These are phyloP conservation scores for Thumatha senex DNA, from an alignment of 2,888 invertebrate species.

Conservation along the genomic window DNA sequence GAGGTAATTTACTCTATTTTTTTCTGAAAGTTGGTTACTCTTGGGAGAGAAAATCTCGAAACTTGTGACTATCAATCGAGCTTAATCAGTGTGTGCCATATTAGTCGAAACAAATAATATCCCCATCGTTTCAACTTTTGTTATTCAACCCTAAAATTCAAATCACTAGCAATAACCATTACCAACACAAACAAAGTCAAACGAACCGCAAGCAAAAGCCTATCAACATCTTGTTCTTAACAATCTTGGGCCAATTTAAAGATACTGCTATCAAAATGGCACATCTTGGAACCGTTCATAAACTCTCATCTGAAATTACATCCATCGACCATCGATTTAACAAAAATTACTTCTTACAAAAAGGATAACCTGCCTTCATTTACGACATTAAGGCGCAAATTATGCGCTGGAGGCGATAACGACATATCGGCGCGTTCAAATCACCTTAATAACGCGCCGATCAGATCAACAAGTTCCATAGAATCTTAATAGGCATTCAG, in stretches of 20 bases:
- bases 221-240: not conserved
- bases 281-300: conserved; percentile 2
- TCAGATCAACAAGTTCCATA: conserved; percentile 45
- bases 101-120: too few relatives aligned
- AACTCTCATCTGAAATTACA: conserved; percentile 28
- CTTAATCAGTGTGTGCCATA: too few relatives aligned
- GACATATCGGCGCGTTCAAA: conserved; percentile 56
- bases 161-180: too few relatives aligned
- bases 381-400: conserved; percentile 58
- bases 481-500: conserved; percentile 24
- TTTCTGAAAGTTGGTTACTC: too few relatives aligned
- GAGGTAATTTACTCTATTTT: too few relatives aligned
- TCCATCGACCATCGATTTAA: conserved; percentile 18
- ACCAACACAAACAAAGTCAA: not conserved
- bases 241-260: not conserved
- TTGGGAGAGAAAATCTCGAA: too few relatives aligned
- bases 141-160: too few relatives aligned
- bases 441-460: conserved; percentile 47
- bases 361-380: conserved; percentile 39
- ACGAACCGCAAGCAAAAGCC: not conserved
- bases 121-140: too few relatives aligned
- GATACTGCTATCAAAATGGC: not conserved
- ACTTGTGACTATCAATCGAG: too few relatives aligned
- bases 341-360: conserved; percentile 17
- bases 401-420: conserved; percentile 57